phyloP scores from a whole-genome alignment of 2,113 vertebrate genomes.

The Craseonycteris thonglongyai region DNA sequence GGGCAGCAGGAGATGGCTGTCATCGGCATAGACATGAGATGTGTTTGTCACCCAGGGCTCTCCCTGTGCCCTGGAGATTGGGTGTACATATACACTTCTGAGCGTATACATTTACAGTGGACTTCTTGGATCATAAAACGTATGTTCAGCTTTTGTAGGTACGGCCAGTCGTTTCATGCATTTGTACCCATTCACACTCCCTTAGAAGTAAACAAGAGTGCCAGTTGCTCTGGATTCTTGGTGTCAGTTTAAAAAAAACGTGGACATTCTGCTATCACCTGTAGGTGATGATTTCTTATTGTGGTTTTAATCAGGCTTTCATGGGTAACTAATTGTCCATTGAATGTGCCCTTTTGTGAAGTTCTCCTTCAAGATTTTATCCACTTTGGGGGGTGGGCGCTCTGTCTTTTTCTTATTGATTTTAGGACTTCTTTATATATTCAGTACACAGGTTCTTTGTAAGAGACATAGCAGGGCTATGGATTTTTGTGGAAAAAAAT shows the following conservation, averaged over 20 bases:
- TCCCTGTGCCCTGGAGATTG: neutral
- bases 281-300: neutral
- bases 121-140: neutral
- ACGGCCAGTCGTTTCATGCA: neutral
- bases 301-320: neutral
- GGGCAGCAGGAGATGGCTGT: neutral
- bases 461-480: too few species aligned
- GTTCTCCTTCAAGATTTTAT: neutral
- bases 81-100: neutral
- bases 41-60: neutral
- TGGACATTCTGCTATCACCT: neutral
- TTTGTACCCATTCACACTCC: neutral
- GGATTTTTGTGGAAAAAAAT: too few species aligned
- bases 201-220: neutral
- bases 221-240: neutral
- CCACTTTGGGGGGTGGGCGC: neutral
- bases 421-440: neutral
- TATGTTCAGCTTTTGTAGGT: neutral
- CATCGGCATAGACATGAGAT: neutral
- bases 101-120: neutral
- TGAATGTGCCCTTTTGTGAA: neutral
- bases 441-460: neutral
- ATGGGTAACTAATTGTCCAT: neutral
- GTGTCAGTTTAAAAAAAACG: neutral
- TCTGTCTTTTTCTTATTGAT: neutral